phyloP scores from a whole-genome alignment of 1,140 invertebrate species.

The Ganaspis sp. region DNA sequence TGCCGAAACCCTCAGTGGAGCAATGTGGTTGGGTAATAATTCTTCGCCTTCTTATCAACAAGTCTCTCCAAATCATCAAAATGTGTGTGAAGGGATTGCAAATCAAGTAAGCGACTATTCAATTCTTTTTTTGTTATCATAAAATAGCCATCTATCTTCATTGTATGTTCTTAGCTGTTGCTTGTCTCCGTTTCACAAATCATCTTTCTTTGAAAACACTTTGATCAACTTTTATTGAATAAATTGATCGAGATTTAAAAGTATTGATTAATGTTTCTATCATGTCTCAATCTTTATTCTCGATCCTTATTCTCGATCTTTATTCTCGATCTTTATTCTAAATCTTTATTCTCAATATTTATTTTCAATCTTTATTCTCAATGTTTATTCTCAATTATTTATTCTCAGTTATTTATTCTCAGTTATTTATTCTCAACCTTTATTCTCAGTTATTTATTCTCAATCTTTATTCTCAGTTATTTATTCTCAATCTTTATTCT shows the following conservation, averaged over 20 bases:
- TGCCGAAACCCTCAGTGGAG: constrained; percentile 62
- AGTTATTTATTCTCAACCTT: too few relatives aligned
- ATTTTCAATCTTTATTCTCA: too few relatives aligned
- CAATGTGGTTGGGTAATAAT: constrained; percentile 66
- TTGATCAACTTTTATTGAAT: background rate
- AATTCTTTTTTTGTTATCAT: background rate
- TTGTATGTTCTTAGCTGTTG: background rate
- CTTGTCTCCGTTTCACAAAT: background rate
- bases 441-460: too few relatives aligned
- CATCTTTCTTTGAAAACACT: background rate
- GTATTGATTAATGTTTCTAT: too few relatives aligned
- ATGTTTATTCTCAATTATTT: too few relatives aligned
- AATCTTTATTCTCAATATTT: too few relatives aligned
- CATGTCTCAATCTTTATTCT: too few relatives aligned
- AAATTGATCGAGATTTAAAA: background rate
- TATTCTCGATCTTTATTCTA: too few relatives aligned
- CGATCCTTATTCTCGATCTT: too few relatives aligned
- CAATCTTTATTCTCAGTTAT: too few relatives aligned
- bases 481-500: too few relatives aligned
- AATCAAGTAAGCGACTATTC: constrained; percentile 65
- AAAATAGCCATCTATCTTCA: background rate
- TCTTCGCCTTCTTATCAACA: constrained; percentile 69
- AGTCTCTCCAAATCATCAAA: constrained; percentile 65
- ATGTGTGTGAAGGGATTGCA: constrained; percentile 60
- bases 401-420: too few relatives aligned